These are phyloP conservation scores for Daubentonia madagascariensis DNA, from an alignment of 2,113 vertebrate genomes.

Conservation along the genomic window DNA sequence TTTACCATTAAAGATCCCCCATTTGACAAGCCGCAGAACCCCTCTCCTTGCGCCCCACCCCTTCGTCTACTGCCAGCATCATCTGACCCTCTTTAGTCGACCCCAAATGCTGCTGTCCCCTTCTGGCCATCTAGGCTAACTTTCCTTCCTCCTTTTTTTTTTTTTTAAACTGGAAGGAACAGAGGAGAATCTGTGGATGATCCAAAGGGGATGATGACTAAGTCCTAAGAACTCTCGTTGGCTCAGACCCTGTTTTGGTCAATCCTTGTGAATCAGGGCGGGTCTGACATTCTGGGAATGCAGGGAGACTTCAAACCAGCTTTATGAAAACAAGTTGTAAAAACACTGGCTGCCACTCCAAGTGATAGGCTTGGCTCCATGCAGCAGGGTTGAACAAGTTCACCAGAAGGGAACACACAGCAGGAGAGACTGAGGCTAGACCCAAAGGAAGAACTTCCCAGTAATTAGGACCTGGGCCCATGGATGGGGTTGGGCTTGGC, in stretches of 20 bases:
- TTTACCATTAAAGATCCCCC: not conserved
- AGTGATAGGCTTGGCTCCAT: not conserved
- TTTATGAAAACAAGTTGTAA: conserved; percentile 77
- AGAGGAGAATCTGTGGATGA: not conserved
- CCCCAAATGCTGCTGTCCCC: rapidly evolving
- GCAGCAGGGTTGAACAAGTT: conserved; percentile 35
- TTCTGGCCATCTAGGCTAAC: not conserved
- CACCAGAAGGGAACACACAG: conserved; percentile 1
- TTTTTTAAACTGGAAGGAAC: not conserved
- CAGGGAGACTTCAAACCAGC: conserved; percentile 67
- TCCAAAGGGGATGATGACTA: conserved; percentile 64
- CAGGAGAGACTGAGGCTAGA: conserved; percentile 36
- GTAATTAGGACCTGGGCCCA: not conserved
- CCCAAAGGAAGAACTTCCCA: conserved; percentile 31
- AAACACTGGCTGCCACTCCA: conserved; percentile 50
- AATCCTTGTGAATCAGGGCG: conserved; percentile 69
- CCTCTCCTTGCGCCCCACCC: not conserved
- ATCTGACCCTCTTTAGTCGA: not conserved
- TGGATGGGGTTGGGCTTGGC: not conserved
- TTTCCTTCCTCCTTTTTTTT: not conserved
- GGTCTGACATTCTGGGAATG: conserved; percentile 74
- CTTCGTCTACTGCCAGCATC: not conserved
- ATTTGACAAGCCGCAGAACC: not conserved
- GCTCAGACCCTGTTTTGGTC: conserved; percentile 67
- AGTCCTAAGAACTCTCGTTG: conserved; percentile 44